phyloP scores from a whole-genome alignment of 2,113 vertebrate genomes.

The Crotophaga sulcirostris region DNA sequence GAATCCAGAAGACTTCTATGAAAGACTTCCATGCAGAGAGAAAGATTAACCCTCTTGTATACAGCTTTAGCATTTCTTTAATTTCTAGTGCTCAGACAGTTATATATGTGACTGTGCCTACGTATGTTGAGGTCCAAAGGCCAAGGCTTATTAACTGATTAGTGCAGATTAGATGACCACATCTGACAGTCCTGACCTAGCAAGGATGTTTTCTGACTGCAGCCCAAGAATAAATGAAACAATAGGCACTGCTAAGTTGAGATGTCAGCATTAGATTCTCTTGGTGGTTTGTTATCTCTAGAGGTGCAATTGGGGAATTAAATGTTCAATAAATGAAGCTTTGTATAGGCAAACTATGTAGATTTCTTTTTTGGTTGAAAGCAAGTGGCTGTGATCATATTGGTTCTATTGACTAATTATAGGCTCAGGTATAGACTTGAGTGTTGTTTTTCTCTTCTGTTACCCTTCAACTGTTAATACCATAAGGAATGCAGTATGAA shows the following conservation, averaged over 20 bases:
- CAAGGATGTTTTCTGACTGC: neutral
- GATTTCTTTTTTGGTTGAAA: neutral
- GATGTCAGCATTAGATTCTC: neutral
- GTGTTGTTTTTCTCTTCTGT: neutral
- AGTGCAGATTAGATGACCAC: neutral
- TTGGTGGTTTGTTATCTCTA: neutral
- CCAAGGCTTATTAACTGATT: neutral
- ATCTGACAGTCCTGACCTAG: neutral
- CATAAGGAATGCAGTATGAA: neutral
- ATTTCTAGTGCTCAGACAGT: neutral
- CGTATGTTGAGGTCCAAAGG: neutral
- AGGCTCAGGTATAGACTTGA: neutral
- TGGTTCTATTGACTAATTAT: neutral
- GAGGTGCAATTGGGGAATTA: neutral
- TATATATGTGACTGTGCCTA: neutral
- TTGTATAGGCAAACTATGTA: neutral
- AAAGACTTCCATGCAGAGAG: neutral
- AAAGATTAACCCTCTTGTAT: slow-evolving; percentile 35
- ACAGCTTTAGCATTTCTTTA: neutral
- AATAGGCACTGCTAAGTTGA: neutral
- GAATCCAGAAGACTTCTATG: slow-evolving; percentile 45
- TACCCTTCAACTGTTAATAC: too few species aligned
- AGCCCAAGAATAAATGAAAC: neutral
- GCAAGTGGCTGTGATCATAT: neutral
- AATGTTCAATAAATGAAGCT: neutral